Conservation (phyloP, 2,888 invertebrate genomes). For the Prosapia bicincta region DNA sequence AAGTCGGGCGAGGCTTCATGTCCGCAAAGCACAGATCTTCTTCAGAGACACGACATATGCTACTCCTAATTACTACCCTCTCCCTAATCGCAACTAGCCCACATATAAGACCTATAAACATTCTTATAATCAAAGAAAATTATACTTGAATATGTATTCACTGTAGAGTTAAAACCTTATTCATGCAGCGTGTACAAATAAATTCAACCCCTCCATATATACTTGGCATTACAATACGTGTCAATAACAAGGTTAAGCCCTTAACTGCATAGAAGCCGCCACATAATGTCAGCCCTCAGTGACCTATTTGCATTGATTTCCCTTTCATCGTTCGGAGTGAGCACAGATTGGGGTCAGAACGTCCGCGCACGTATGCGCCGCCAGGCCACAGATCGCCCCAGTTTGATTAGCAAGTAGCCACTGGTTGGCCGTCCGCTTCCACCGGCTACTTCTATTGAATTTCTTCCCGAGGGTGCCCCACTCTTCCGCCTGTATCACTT, state of each 20-base stretch:
- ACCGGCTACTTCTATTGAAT: background rate
- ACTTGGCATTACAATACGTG: no score
- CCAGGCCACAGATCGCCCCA: background rate
- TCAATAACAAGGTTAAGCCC: background rate
- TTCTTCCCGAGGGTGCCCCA: background rate
- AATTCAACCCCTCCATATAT: background rate
- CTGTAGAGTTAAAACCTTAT: no score
- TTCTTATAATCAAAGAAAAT: no score
- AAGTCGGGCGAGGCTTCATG: no score
- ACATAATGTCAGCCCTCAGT: background rate
- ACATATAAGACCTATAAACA: no score
- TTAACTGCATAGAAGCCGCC: background rate
- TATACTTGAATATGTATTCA: no score
- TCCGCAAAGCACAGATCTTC: no score
- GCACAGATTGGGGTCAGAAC: background rate
- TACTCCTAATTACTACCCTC: no score
- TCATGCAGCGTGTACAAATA: no score
- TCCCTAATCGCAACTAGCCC: no score
- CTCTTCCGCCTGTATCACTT: background rate
- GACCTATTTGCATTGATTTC: background rate
- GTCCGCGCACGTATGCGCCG: background rate
- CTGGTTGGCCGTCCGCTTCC: background rate
- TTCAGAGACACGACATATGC: no score
- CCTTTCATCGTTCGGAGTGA: background rate
- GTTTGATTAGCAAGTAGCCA: background rate